phyloP scores from a whole-genome alignment of 2,113 vertebrate species.

The Herpetotheres cachinnans region DNA sequence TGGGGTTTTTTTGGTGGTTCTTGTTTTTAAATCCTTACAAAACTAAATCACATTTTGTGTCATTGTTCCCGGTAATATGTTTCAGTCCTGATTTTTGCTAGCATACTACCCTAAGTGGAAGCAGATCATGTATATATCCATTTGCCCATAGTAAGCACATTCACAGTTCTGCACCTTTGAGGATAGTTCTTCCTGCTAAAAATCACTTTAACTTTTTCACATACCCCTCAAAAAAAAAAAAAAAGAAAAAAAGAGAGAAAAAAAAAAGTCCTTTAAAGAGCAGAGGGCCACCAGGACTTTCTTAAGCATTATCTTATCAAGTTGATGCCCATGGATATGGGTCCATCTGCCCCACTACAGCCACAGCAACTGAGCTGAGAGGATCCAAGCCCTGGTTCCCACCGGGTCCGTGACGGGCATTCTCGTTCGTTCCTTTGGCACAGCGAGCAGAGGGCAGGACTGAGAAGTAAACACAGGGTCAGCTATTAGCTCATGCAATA shows the following conservation, averaged over 20 bases:
- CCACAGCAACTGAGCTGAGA: accelerated
- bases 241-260: too few species aligned
- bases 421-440: background rate
- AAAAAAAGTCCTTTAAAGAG: background rate
- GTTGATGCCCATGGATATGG: background rate
- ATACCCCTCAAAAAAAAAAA: background rate
- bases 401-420: accelerated
- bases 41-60: background rate
- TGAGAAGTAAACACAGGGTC: accelerated
- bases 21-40: background rate
- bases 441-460: background rate
- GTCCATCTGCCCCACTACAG: background rate
- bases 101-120: background rate
- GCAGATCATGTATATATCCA: background rate
- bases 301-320: background rate
- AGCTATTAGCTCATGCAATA: background rate
- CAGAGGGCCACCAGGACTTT: background rate
- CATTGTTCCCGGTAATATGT: background rate
- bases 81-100: background rate
- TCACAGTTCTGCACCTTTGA: background rate
- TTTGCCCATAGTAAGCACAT: background rate
- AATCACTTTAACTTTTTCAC: background rate
- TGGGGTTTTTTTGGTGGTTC: accelerated
- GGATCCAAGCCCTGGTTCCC: accelerated
- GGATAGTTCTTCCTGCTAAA: background rate